A percentile compares a stretch with the other conserved stretches of the same genome.
Evolutionary conservation across 1,140 invertebrate species (phyloP).

Genomic region (Platyura marginata): DNA sequence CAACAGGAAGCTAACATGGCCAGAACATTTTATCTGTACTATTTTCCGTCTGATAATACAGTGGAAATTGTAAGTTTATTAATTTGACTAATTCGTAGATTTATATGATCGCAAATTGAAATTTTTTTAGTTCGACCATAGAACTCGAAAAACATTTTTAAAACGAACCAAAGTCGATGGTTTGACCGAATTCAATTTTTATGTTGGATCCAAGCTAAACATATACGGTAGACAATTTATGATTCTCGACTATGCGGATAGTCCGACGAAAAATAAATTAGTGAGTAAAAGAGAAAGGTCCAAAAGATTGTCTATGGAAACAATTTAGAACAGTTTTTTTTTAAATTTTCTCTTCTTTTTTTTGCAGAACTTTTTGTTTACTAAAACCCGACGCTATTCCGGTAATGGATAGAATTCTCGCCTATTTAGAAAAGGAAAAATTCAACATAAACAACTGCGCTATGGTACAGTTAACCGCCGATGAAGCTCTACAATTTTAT

Average conservation of each 20-base stretch:
- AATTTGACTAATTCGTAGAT: not conserved
- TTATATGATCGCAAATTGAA: not conserved
- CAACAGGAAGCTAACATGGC: conserved; percentile 50
- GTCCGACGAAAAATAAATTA: conserved; percentile 36
- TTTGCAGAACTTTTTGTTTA: conserved; percentile 7
- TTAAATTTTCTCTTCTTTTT: conserved; percentile 6
- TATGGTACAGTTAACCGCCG: not conserved
- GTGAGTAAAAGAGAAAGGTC: conserved; percentile 39
- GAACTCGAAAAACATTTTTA: conserved; percentile 53
- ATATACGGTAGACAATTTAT: conserved; percentile 60
- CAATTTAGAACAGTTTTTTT: not conserved
- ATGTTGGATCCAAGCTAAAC: conserved; percentile 53
- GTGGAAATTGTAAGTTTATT: conserved; percentile 45
- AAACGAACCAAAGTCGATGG: conserved; percentile 50
- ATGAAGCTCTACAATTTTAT: not conserved
- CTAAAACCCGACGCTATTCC: not conserved
- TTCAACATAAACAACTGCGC: not conserved
- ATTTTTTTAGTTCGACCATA: conserved; percentile 57
- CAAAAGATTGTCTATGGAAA: not conserved
- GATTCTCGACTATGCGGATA: conserved; percentile 61
- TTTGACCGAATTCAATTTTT: conserved; percentile 47
- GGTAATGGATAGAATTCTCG: not conserved
- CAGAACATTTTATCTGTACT: conserved; percentile 55
- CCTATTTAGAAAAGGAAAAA: conserved; percentile 1
- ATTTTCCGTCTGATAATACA: conserved; percentile 50